Percentiles rank a stretch among this genome's conserved stretches.
phyloP scores from a whole-genome alignment of 2,888 invertebrate species.

The Anoncus sp. region DNA sequence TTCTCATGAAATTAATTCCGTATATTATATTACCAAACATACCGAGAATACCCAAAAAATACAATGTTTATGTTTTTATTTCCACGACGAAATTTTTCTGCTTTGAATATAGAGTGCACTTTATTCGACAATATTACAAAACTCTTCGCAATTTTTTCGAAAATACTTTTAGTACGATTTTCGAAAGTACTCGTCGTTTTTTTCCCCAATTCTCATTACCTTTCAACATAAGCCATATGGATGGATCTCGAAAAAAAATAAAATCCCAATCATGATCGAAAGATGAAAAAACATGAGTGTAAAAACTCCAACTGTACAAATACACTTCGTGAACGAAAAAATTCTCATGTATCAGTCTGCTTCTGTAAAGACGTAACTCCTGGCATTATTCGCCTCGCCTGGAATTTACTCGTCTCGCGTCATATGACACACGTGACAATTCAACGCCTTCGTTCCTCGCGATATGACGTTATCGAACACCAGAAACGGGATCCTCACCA shows the following conservation, averaged over 20 bases:
- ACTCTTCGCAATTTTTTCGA: too few species aligned
- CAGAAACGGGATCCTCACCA: conserved; percentile 35
- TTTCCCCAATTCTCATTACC: too few species aligned
- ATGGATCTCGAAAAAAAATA: neutral
- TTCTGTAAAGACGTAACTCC: too few species aligned
- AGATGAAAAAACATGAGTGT: neutral
- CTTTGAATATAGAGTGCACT: too few species aligned
- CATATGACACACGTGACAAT: neutral
- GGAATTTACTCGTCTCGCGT: neutral
- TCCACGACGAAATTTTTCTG: too few species aligned
- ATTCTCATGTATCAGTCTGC: too few species aligned
- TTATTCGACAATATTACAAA: too few species aligned
- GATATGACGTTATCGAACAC: conserved; percentile 47
- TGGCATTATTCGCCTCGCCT: neutral
- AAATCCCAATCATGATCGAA: neutral
- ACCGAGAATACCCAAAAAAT: too few species aligned
- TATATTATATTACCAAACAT: neutral
- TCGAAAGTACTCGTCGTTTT: too few species aligned
- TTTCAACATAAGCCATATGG: too few species aligned
- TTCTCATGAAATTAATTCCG: neutral
- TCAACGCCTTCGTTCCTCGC: neutral
- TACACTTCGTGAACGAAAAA: neutral
- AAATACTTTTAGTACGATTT: too few species aligned
- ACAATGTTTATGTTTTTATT: too few species aligned
- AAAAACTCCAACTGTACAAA: neutral